Evolutionary conservation across 2,797 vertebrate species (phyloP), one percentile per base, ranked within the genome.

Genomic region (Sebastes diploproa): DNA sequence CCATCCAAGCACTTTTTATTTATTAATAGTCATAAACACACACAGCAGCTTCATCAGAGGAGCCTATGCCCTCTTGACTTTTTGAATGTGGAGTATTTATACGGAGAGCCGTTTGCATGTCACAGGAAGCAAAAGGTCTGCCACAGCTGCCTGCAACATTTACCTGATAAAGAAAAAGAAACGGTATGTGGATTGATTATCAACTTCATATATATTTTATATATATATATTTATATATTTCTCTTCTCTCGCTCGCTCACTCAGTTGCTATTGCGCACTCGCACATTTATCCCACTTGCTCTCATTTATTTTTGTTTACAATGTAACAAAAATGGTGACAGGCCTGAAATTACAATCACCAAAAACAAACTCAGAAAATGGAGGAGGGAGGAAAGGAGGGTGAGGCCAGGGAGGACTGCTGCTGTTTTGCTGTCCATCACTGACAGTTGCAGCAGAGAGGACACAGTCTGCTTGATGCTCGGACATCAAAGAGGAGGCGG

Each of bases 1-100:
- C 98, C 98, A 98, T 98, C 96, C 97, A 99, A 99, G 97, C 97
- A 98, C 92, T 97, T 99, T 98, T 99, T 99, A 98, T 99, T 99
- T 96, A 97, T 98, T 98, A 98, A 98, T 98, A 98, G 97, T 98
- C 97, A 99, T 98, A 97, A 98, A 99, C 98, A 99, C 98, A 99
- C 98, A 99, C 97, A 99, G 98, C 98, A 99, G 98, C 98, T 98
- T 98, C 96, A 97, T 97, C 96, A 97, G 97, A 97, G 97, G 98
- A 96, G 96, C 95, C 94, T 88, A 94, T 71, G 90, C 96, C 96
- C 96, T 97, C 96, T 97, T 96, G 95, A 97, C 96, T 97, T 97
- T 20, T 92, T 97, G 97, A 97, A 97, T 95, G 97, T 97, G 97
- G 97, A 97, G 95, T 96, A 98, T 97, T 95, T 95, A 97, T 98